Conservation (phyloP, 2,888 invertebrate genomes). For the Drosophila merina region DNA sequence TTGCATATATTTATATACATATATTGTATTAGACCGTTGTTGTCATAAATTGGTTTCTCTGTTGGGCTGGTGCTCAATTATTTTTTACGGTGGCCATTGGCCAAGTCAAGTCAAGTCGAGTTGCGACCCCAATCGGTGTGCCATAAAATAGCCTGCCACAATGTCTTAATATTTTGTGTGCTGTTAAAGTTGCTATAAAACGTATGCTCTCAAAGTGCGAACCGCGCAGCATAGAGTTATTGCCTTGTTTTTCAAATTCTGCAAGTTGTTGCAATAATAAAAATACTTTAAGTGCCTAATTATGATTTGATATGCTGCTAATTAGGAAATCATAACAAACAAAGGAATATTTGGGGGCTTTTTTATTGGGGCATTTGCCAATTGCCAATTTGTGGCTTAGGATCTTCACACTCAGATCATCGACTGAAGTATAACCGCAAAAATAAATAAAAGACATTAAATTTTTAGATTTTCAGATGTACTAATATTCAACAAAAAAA, state of each 20-base stretch:
- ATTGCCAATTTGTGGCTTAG: constrained; percentile 9
- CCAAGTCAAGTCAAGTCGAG: constrained; percentile 30
- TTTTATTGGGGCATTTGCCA: constrained; percentile 49
- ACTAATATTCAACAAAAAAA: too few species aligned
- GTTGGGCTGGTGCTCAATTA: constrained; percentile 31
- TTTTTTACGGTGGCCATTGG: constrained; percentile 41
- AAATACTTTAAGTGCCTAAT: constrained; percentile 57
- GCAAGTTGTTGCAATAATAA: constrained; percentile 42
- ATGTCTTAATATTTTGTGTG: constrained; percentile 45
- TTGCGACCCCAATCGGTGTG: constrained; percentile 63
- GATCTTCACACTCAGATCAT: constrained; percentile 36
- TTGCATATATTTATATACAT: neutral
- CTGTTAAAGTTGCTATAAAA: constrained; percentile 57
- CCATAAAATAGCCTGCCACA: constrained; percentile 58
- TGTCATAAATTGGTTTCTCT: constrained; percentile 27
- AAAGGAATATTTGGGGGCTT: constrained; percentile 32
- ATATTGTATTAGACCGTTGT: constrained; percentile 9
- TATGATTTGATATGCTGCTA: constrained; percentile 62
- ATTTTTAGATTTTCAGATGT: neutral
- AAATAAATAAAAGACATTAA: neutral
- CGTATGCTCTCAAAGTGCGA: constrained; percentile 57
- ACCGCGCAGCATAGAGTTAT: constrained; percentile 57
- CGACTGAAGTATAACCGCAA: constrained; percentile 8
- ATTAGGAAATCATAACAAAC: constrained; percentile 57
- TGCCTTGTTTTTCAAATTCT: constrained; percentile 57